Base-by-base conservation (phyloP, 2,888 invertebrate genomes). In the Watsonalla cultraria region DNA sequence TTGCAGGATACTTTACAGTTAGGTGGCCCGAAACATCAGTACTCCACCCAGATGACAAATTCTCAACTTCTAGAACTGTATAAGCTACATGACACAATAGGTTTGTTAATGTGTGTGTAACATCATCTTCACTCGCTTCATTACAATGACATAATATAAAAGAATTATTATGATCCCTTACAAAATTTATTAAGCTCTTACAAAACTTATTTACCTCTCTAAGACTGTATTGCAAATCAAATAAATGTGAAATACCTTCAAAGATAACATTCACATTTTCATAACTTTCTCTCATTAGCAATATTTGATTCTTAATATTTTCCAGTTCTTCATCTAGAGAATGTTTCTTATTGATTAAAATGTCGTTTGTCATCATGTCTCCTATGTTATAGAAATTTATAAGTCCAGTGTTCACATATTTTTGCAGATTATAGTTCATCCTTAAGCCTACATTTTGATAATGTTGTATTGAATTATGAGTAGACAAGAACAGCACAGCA, bases 391-490 rank as follows among this genome's bases (percentile, higher is more conserved):
- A 80, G 61, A 80, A 81, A 49, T 74, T 56, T 48, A 90, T 61
- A 9, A 82, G 66, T 33, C 85, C 87, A 48, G 70, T 71, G 8
- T 91, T 81, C 58, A 91, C 68, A 57, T 81, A 71, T 65, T 80
- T 90, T 54, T 92, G 90, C 39, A 95, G 81, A 76, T 95, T 95
- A 71, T 94, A 95, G 51, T 95, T 95, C 71, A 96, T 89, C 68
- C 94, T 94, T 71, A 94, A 92, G 11, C 95, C 94, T 42, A 95
- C 92, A 81, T 93, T 94, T 57, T 95, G 93, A 70, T 95, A 96
- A 74, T 96, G 96, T 53, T 92, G 91, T 50, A 94, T 86, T 2
- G 94, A 93, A 69, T 95, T 94, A 74, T 96, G 96, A 57, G 94
- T 88, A 51, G 93, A 92, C 51, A 95, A 85, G 50, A 96, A 82